These are phyloP conservation scores for Formica selysi DNA, from an alignment of 1,140 invertebrate species.

Conservation along the genomic window DNA sequence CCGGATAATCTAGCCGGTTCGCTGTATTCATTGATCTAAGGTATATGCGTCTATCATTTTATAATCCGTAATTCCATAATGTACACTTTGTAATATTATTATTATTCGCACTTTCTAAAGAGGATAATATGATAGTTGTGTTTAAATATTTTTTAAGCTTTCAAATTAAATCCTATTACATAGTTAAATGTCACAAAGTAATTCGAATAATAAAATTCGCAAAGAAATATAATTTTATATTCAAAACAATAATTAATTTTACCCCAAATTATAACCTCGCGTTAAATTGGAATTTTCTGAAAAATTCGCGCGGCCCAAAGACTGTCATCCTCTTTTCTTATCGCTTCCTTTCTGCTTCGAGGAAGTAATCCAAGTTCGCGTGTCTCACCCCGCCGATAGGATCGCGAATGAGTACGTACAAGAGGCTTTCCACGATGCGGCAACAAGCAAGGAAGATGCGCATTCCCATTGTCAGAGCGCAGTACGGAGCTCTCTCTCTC, in stretches of 20 bases:
- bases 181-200: too few relatives aligned
- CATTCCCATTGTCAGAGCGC: conserved; percentile 38
- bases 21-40: conserved; percentile 31
- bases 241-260: background rate
- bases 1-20: conserved; percentile 49
- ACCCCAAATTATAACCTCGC: background rate
- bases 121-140: background rate
- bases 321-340: background rate
- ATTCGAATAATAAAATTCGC: too few relatives aligned
- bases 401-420: conserved; percentile 36
- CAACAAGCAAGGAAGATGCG: conserved; percentile 34
- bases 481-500: background rate
- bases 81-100: background rate
- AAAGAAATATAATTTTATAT: too few relatives aligned
- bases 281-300: background rate
- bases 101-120: background rate
- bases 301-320: background rate
- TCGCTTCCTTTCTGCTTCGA: background rate
- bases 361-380: conserved; percentile 43
- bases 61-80: background rate
- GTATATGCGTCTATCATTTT: background rate
- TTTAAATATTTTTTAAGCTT: too few relatives aligned
- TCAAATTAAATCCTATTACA: too few relatives aligned
- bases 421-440: conserved; percentile 10
- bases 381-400: conserved; percentile 35